Evolutionary conservation across 2,797 vertebrate species (phyloP), one percentile per base, ranked within the genome.

Genomic region (Malurus leucopterus): DNA sequence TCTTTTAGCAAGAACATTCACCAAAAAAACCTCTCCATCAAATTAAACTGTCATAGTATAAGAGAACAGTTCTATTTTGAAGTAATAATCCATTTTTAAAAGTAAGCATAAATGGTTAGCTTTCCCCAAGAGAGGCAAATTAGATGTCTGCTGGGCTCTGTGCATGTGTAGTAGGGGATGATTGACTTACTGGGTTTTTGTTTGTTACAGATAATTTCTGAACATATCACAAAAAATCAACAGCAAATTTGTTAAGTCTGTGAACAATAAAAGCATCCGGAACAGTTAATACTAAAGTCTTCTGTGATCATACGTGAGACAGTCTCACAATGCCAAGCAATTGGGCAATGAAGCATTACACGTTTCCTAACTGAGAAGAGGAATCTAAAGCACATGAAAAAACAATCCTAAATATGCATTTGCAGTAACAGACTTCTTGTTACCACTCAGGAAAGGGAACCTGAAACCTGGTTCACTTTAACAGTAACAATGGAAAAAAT

Each of bases 151-250:
- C 18, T 53, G 30, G 30, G 18, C 73, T 41, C 20, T 29, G 23
- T 32, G n/a, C 13, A 13, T 6, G 15, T n/a, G 17, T 38, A 10
- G 6, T 5, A 49, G 15, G 4, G n/a, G 26, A 14, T 59, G 46
- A 74, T 0, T 49, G 41, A 67, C 13, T 53, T 15, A 0, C 11
- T 4, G 7, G 26, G 0, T 1, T 30, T 30, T 70, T 43, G 19
- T 16, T 82, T 61, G 38, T 53, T 29, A 38, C 29, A 83, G 40
- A 29, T 22, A 22, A 57, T 38, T 82, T 82, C 40, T 46, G 21
- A 67, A 61, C 29, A 21, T 6, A 85, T 21, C 22, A 67, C 36
- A 30, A 29, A 58, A 24, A n/a, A 27, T 58, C 36, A 69, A 26
- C 23, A 43, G 29, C 16, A 23, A 58, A 65, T 29, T 47, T 4